Percentiles rank a stretch among this genome's conserved stretches.
Evolutionary conservation across 2,797 vertebrate species (phyloP).

Genomic region (Monodelphis domestica): DNA sequence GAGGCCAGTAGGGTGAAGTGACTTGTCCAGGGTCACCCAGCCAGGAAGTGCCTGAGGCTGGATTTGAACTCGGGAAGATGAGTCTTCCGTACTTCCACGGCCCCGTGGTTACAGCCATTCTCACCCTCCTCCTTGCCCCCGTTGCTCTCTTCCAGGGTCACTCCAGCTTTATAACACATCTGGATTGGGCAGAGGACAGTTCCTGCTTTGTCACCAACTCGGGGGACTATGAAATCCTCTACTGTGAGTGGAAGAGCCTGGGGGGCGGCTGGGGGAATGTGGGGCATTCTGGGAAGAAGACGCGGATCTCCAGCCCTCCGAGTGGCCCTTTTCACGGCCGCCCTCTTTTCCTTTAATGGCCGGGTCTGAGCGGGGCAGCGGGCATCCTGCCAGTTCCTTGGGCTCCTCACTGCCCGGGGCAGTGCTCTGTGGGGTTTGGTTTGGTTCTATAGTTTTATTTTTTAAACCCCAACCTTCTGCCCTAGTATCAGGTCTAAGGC

Average conservation of each 20-base stretch:
- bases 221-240: conserved; percentile 95
- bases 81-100: too few species aligned
- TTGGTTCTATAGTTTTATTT: too few species aligned
- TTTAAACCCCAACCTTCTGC: too few species aligned
- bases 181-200: conserved; percentile 93
- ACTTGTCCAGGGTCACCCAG: too few species aligned
- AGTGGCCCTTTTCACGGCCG: background rate
- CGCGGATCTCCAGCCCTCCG: background rate
- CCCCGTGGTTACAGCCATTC: background rate
- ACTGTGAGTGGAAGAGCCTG: conserved; percentile 86
- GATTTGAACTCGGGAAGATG: too few species aligned
- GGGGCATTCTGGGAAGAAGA: background rate
- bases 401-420: background rate
- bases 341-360: background rate
- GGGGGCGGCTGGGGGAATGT: background rate
- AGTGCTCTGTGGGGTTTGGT: background rate
- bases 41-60: too few species aligned
- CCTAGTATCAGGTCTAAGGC: too few species aligned
- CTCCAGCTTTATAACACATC: conserved; percentile 94
- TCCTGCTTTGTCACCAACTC: conserved; percentile 94
- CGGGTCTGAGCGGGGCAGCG: background rate
- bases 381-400: too few species aligned
- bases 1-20: too few species aligned
- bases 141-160: conserved; percentile 87
- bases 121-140: background rate